Evolutionary conservation across 1,140 invertebrate species (phyloP).

Genomic region (Cydia fagiglandana): DNA sequence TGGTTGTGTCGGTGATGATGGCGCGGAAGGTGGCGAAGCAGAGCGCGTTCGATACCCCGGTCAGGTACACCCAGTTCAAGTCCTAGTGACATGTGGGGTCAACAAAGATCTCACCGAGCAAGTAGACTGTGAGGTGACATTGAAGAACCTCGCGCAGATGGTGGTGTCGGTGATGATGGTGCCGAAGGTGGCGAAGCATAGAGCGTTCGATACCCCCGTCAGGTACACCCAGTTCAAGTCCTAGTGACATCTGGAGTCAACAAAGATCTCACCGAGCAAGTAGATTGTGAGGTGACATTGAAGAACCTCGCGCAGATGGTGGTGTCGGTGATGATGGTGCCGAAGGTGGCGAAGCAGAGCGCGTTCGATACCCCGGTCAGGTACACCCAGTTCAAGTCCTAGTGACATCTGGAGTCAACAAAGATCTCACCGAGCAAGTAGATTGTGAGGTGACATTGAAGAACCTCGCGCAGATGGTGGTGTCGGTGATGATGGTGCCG

Average conservation of each 20-base stretch:
- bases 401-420: constrained; percentile 39
- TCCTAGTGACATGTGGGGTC: constrained; percentile 38
- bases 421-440: constrained; percentile 51
- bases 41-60: constrained; percentile 43
- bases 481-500: constrained; percentile 49
- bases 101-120: constrained; percentile 47
- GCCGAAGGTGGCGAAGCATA: constrained; percentile 46
- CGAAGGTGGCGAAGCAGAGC: constrained; percentile 44
- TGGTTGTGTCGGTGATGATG: constrained; percentile 50
- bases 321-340: constrained; percentile 47
- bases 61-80: constrained; percentile 64
- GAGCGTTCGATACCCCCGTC: constrained; percentile 44
- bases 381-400: constrained; percentile 61
- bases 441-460: constrained; percentile 69
- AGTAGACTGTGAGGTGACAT: constrained; percentile 66
- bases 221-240: constrained; percentile 62
- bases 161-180: constrained; percentile 48
- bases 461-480: constrained; percentile 56
- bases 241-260: constrained; percentile 37
- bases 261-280: constrained; percentile 49
- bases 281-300: constrained; percentile 68
- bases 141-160: constrained; percentile 60
- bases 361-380: constrained; percentile 50
- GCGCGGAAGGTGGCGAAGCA: constrained; percentile 47
- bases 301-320: constrained; percentile 59